phyloP scores from a whole-genome alignment of 2,797 vertebrate genomes.

The Rhinatrema bivittatum region DNA sequence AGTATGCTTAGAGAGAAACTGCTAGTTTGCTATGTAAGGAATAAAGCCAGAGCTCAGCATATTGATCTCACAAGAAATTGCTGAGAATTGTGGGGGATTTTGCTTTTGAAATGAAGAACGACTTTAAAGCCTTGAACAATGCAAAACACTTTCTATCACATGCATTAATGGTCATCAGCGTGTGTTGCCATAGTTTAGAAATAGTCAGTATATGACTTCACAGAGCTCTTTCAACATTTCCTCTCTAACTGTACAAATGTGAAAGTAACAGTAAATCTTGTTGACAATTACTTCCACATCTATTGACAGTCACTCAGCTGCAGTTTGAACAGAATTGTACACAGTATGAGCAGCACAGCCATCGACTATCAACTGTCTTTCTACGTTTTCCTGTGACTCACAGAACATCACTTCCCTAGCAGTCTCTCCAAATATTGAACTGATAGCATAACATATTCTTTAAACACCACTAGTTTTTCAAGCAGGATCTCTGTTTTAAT shows the following conservation, averaged over 20 bases:
- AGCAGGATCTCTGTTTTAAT: too few species aligned
- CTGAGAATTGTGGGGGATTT: conserved; percentile 5
- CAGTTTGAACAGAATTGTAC: conserved; percentile 36
- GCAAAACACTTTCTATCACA: conserved; percentile 28
- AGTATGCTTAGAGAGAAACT: conserved; percentile 3
- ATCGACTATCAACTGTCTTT: conserved; percentile 61
- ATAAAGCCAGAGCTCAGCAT: conserved; percentile 5
- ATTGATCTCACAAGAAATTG: conserved; percentile 25
- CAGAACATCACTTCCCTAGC: conserved; percentile 50
- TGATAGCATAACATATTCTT: conserved; percentile 65
- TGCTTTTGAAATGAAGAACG: conserved; percentile 17
- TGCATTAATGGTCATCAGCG: conserved; percentile 39
- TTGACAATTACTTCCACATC: conserved; percentile 55
- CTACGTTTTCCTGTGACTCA: conserved; percentile 50
- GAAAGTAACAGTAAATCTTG: conserved; percentile 56
- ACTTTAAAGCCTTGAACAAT: conserved; percentile 21
- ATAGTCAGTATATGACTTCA: conserved; percentile 34
- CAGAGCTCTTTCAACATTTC: conserved; percentile 44
- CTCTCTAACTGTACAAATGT: conserved; percentile 44
- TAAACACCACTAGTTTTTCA: too few species aligned
- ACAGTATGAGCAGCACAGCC: conserved; percentile 33
- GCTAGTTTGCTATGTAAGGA: conserved; percentile 8
- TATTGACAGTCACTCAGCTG: conserved; percentile 54
- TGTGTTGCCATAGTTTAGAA: conserved; percentile 31
- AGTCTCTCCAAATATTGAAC: conserved; percentile 54